These are phyloP conservation scores for Archips crataeganus DNA, from an alignment of 2,888 invertebrate genomes.

Conservation along the genomic window DNA sequence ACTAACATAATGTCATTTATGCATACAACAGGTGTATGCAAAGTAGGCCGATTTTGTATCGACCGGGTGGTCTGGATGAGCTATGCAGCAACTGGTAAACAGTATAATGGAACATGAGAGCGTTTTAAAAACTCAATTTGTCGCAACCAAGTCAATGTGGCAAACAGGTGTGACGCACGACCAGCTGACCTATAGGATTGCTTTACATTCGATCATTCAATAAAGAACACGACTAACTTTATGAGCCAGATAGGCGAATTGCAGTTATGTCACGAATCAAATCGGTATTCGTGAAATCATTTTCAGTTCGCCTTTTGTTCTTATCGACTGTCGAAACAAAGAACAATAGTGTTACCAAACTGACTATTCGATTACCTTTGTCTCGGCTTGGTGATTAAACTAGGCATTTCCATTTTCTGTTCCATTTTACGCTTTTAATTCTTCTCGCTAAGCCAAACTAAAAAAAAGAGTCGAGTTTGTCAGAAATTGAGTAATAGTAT, in stretches of 20 bases:
- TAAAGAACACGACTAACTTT: conserved; percentile 24
- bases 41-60: conserved; percentile 38
- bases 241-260: conserved; percentile 36
- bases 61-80: conserved; percentile 35
- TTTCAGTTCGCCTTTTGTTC: conserved; percentile 43
- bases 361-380: conserved; percentile 41
- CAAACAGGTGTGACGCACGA: conserved; percentile 10
- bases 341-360: conserved; percentile 49
- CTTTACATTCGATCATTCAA: conserved; percentile 4
- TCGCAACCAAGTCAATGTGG: background rate
- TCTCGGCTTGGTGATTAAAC: conserved; percentile 26
- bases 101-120: conserved; percentile 16
- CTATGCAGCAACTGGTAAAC: conserved; percentile 24
- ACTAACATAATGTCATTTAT: conserved; percentile 3
- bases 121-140: conserved; percentile 6
- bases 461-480: background rate
- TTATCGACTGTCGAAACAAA: conserved; percentile 47
- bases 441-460: background rate
- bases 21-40: conserved; percentile 32
- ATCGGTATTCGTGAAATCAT: conserved; percentile 30
- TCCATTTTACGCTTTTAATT: conserved; percentile 16
- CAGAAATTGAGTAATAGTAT: background rate
- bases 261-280: conserved; percentile 39
- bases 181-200: conserved; percentile 15
- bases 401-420: conserved; percentile 22